Base-by-base conservation (phyloP, 2,888 invertebrate genomes). In the Drosophila hamatofila region DNA sequence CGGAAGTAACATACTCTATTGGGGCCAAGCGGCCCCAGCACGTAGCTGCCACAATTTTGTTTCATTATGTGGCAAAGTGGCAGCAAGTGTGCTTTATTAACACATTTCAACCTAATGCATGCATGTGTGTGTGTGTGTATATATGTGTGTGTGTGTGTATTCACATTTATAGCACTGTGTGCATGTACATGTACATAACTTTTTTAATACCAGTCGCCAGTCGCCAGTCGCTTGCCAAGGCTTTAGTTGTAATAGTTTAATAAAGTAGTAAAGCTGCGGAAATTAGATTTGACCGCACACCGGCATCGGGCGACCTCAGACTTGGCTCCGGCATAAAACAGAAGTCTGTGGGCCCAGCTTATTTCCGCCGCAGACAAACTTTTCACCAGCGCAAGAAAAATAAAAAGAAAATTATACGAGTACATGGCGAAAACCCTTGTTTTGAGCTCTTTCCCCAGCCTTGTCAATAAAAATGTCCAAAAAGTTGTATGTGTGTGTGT, bases 201-300 rank as follows among this genome's bases (percentile, higher is more conserved):
- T 84, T 84, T 84, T 84, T 84, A 89, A 89, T 84, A 84, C 89
- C 73, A 68, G 74, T 80, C 78, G 77, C 67, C 58, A 41, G 52
- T 65, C 41, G 54, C 41, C 65, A 21, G 61, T 39, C 49, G 33
- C 62, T 37, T 41, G 65, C 66, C 63, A 74, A 48, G 48, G 88
- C 89, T 80, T 85, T 84, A 74, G 78, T 78, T 83, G 87, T 90
- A 87, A 90, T 90, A 90, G 87, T 89, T 89, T 87, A 89, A 89
- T 87, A 89, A 87, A 89, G 87, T 86, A 89, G 87, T 90, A 89
- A 86, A 88, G 90, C 90, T 86, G 90, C 90, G 88, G 88, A 88
- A 88, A 90, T 88, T 88, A 90, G 90, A 88, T 88, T 90, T 90
- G 89, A 89, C 85, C 90, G 83, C 89, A 87, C 85, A 82, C 72